Evolutionary conservation across 2,797 vertebrate species (phyloP), one percentile per base, ranked within the genome.

Genomic region (Enteromius fasciolatus): DNA sequence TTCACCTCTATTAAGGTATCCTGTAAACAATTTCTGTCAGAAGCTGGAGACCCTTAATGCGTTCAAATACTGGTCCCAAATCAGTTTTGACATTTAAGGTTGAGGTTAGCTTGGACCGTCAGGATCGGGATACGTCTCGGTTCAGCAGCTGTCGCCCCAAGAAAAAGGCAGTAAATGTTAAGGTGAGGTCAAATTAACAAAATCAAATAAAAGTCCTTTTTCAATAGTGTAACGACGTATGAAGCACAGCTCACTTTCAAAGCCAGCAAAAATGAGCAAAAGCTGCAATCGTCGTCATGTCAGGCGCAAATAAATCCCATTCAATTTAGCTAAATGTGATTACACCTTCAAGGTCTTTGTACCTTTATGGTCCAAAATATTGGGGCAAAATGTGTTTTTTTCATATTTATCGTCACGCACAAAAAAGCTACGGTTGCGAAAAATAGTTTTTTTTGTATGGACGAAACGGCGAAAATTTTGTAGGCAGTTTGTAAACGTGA

Each of bases 81-180:
- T 82, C 61, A 46, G 50, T 67, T 82, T 23, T n/a, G 74, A 80
- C 78, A 48, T 80, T 44, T 33, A 2, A 54, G 46, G 76, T 54
- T 74, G 61, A 50, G 85, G 76, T 39, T 39, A 86, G 78, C 83
- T 66, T 82, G 85, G 86, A 63, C 81, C 82, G 87, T 76, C 66
- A 33, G 39, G 82, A 88, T 61, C 4, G 18, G 41, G 78, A 72
- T 48, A 48, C 28, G 36, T 59, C 44, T 59, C 5, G 54, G 46
- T 68, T 54, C 44, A 63, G 64, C 46, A 52, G 86, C 93, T 93
- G 91, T 93, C 92, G 87, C 91, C 92, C 76, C 91, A 92, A 90
- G 87, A 91, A 86, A 91, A 92, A 90, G 91, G 93, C 93, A 94
- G 92, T 93, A 88, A 90, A 91, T 68, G 87, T 91, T 88, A 64